A percentile compares a stretch with the other conserved stretches of the same genome.
phyloP scores from a whole-genome alignment of 1,140 invertebrate species.

The Brachionus asplanchnoidis region DNA sequence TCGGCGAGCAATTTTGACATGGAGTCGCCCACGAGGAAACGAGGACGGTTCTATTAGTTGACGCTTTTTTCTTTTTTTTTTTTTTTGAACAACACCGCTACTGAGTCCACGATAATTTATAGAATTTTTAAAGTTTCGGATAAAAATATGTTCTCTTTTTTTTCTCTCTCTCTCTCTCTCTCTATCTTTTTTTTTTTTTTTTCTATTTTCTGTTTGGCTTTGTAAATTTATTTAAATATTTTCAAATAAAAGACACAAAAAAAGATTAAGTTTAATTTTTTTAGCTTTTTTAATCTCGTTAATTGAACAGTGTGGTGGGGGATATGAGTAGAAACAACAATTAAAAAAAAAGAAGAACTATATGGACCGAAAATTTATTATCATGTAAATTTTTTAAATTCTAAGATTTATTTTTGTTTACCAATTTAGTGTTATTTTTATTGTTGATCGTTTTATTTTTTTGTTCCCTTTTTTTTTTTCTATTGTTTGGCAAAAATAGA shows the following conservation, averaged over 20 bases:
- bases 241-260: background rate
- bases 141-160: background rate
- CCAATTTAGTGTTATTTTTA: background rate
- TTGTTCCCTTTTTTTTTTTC: background rate
- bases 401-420: background rate
- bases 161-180: too few relatives aligned
- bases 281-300: background rate
- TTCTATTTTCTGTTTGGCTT: constrained; percentile 4
- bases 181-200: too few relatives aligned
- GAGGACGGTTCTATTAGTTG: constrained; percentile 26
- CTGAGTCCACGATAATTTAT: constrained; percentile 30
- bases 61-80: background rate
- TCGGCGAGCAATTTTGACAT: constrained; percentile 21
- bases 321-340: background rate
- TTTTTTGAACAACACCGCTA: too few relatives aligned
- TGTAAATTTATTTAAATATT: constrained; percentile 27
- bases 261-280: background rate
- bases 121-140: constrained; percentile 37
- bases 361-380: background rate
- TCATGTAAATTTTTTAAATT: background rate
- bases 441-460: background rate
- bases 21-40: constrained; percentile 34
- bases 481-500: background rate
- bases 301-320: background rate
- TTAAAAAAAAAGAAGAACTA: too few relatives aligned